Evolutionary conservation across 2,888 invertebrate species (phyloP).

Genomic region (Caenorhabditis macrosperma): DNA sequence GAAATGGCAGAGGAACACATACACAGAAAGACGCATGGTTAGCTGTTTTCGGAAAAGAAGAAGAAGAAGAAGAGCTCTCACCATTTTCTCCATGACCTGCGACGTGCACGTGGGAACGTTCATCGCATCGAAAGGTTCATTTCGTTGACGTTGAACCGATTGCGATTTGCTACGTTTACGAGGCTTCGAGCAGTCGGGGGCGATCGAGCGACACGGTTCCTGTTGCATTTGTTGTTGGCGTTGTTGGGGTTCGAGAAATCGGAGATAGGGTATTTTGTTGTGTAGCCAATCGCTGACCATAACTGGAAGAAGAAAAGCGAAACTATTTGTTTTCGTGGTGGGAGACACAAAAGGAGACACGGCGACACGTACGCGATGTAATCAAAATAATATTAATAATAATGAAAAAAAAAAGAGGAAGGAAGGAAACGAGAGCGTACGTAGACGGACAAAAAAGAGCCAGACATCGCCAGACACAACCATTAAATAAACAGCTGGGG

Average conservation of each 20-base stretch:
- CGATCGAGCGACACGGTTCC: too few species aligned
- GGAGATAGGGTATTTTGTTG: too few species aligned
- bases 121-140: too few species aligned
- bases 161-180: too few species aligned
- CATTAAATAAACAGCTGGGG: conserved; percentile 41
- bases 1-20: background rate
- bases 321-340: background rate
- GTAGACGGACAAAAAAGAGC: conserved; percentile 15
- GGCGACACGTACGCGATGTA: background rate
- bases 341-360: background rate
- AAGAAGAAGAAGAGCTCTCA: background rate
- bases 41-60: background rate
- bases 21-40: background rate
- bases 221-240: background rate
- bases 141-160: too few species aligned
- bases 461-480: conserved; percentile 5
- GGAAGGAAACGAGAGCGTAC: background rate
- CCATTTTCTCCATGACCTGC: background rate
- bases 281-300: background rate
- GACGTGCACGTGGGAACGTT: too few species aligned
- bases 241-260: background rate
- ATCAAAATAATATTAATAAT: background rate
- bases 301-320: background rate
- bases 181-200: too few species aligned
- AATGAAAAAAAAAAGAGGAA: background rate